Evolutionary conservation across 2,888 invertebrate genomes (phyloP).

Genomic region (Epirrhoe alternata): DNA sequence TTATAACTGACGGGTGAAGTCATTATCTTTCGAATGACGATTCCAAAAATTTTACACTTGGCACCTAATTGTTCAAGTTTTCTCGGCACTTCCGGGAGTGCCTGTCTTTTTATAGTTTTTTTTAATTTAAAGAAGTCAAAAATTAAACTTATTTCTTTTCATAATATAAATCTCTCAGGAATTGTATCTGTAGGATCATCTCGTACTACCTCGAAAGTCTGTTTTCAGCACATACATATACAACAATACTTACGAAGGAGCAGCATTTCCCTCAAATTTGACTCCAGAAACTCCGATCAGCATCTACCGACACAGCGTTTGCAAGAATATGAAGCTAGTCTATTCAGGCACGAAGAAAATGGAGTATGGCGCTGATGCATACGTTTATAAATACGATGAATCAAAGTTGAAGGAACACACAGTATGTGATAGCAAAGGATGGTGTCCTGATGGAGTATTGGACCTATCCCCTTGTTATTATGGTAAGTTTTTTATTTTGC

Average conservation of each 20-base stretch:
- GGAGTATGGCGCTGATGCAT: slow-evolving; percentile 35
- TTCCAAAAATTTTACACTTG: too few species aligned
- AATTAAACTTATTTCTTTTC: too few species aligned
- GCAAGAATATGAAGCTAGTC: slow-evolving; percentile 62
- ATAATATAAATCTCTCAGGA: too few species aligned
- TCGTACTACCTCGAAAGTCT: too few species aligned
- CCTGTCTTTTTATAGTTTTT: too few species aligned
- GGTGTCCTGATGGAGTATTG: slow-evolving; percentile 84
- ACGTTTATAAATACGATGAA: slow-evolving; percentile 33
- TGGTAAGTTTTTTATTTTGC: slow-evolving; percentile 44
- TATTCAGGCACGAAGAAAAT: slow-evolving; percentile 27
- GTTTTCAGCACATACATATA: slow-evolving; percentile 55
- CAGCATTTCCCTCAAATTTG: slow-evolving; percentile 87
- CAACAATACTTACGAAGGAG: slow-evolving; percentile 89
- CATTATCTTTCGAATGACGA: too few species aligned
- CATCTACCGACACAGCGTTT: slow-evolving; percentile 90
- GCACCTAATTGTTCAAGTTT: too few species aligned
- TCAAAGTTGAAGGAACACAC: slow-evolving; percentile 27
- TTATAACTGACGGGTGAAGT: too few species aligned
- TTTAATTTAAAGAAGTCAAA: too few species aligned
- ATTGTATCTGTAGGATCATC: too few species aligned
- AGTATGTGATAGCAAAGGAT: slow-evolving; percentile 50
- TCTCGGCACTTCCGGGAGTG: too few species aligned
- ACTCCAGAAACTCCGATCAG: slow-evolving; percentile 77
- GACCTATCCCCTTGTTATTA: slow-evolving; percentile 88